These are phyloP conservation scores for Oryzias woworae DNA, from an alignment of 2,113 vertebrate species.

Conservation along the genomic window DNA sequence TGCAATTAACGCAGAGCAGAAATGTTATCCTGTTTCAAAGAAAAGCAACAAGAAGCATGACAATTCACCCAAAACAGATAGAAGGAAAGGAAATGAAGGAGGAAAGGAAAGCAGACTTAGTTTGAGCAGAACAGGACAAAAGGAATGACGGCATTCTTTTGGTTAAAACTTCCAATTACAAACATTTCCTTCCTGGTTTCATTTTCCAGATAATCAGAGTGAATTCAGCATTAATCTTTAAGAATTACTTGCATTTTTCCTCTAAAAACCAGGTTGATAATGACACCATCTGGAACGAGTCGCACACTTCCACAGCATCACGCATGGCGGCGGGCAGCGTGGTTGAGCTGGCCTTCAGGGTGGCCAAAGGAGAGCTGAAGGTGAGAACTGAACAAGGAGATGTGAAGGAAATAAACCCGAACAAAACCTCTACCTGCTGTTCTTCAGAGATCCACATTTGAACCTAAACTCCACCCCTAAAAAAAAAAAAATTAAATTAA, in stretches of 20 bases:
- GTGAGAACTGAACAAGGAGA: constrained; percentile 65
- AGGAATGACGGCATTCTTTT: constrained; percentile 7
- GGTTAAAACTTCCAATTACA: neutral
- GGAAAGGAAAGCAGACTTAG: constrained; percentile 43
- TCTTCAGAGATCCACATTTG: too few species aligned
- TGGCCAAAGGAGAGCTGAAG: constrained; percentile 90
- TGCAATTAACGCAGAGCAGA: constrained; percentile 12
- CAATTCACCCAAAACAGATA: constrained; percentile 24
- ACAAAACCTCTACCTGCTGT: too few species aligned
- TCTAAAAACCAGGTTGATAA: constrained; percentile 86
- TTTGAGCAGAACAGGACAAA: constrained; percentile 31
- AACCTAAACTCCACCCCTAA: too few species aligned
- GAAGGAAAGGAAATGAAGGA: constrained; percentile 51
- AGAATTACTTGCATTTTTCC: neutral
- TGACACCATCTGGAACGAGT: constrained; percentile 96
- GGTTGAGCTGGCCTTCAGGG: constrained; percentile 87
- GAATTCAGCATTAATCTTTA: neutral
- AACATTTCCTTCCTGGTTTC: neutral
- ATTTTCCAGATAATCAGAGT: neutral
- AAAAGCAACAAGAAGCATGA: constrained; percentile 18
- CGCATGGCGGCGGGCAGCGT: constrained; percentile 91
- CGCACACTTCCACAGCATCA: constrained; percentile 91
- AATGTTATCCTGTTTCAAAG: constrained; percentile 47
- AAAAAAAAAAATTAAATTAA: too few species aligned
- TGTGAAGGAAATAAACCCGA: neutral